Base-by-base conservation (phyloP, 2,888 invertebrate species). In the Euzophera pinguis region DNA sequence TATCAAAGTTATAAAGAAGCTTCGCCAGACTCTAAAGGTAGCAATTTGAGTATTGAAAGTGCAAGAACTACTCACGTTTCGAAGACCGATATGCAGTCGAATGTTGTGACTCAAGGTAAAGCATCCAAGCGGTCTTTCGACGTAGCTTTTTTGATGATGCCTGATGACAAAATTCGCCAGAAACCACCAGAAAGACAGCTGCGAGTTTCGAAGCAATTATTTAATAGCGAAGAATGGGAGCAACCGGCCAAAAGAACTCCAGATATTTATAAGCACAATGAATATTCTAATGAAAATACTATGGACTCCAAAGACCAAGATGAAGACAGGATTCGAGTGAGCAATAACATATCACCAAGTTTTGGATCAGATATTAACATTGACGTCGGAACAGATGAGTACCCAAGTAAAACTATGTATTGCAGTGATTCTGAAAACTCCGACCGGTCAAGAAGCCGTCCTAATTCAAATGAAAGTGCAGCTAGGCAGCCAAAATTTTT, bases 111-210 rank as follows among this genome's bases (percentile, higher is more conserved):
- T 69, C 68, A 76, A 59, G 74, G 66, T 0, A 81, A 92, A 83
- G 70, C 91, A 80, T 62, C 90, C 63, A 97, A 97, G 70, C 90
- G 97, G 12, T 95, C 96, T 0, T 97, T 97, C 74, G 97, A 97
- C 76, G 97, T 97, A 8, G 97, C 97, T 0, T 97, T 97, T 69
- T 84, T 97, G 22, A 96, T 97, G 92, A 94, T 96, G 78, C 96
- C 96, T 1, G 96, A 97, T 73, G 96, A 96, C 58, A 95, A 95
- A 68, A 81, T 95, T 45, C 93, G 94, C 50, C 92, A 93, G 45
- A 93, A 93, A 64, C 92, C 91, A 60, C 89, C 84, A 47, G 92
- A 92, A 57, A 85, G 91, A 60, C 92, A 90, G 69, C 78, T 91
- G 32, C 74, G 92, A 68, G 84, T 91, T 16, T 87, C 91, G 0